Evolutionary conservation across 2,797 vertebrate species (phyloP).

Genomic region (Chromobotia macracanthus): DNA sequence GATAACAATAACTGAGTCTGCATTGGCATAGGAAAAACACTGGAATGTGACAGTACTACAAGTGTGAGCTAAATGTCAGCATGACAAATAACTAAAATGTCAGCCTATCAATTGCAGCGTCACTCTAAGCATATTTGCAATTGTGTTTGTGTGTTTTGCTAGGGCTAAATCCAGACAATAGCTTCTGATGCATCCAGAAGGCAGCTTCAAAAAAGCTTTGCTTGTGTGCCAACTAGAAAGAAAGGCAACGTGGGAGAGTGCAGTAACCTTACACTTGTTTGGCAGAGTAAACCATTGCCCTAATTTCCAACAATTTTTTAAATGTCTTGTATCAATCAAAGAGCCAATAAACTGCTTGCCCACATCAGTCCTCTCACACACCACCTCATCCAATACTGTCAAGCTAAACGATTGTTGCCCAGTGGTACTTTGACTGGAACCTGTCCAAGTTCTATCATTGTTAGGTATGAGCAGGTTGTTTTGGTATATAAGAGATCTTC

Average conservation of each 20-base stretch:
- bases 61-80: neutral
- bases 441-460: neutral
- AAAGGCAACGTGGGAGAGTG: neutral
- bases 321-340: conserved; percentile 36
- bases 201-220: neutral
- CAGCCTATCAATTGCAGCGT: neutral
- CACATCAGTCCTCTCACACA: neutral
- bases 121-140: neutral
- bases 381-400: neutral
- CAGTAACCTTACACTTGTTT: conserved; percentile 1
- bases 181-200: neutral
- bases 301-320: conserved; percentile 38
- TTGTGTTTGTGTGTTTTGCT: neutral
- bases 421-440: neutral
- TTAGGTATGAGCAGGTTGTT: neutral
- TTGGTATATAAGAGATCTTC: conserved; percentile 7
- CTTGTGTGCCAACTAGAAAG: neutral
- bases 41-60: neutral
- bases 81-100: neutral
- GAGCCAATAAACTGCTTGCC: neutral
- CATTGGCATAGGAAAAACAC: neutral
- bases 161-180: neutral
- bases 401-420: neutral
- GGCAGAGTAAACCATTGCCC: conserved; percentile 7
- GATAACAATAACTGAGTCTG: no score